Conservation (phyloP, 2,888 invertebrate species). For the Nemotelus pantherinus region DNA sequence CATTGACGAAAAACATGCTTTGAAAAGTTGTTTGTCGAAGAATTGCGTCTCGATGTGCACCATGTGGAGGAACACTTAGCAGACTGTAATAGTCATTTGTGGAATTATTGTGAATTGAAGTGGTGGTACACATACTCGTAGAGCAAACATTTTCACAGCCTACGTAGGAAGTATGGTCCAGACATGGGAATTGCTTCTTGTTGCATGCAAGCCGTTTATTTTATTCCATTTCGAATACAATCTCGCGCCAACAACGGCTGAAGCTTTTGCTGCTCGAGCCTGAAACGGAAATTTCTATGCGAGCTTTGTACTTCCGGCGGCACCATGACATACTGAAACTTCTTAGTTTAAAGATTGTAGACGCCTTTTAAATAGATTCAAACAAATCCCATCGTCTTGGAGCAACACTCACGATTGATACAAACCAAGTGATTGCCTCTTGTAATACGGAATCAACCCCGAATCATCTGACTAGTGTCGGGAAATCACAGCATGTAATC, state of each 20-base stretch:
- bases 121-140: background rate
- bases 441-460: too few species aligned
- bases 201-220: background rate
- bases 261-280: background rate
- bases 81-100: slow-evolving; percentile 38
- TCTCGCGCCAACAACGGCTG: background rate
- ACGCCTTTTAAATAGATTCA: too few species aligned
- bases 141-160: too few species aligned
- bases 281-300: background rate
- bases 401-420: too few species aligned
- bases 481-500: slow-evolving; percentile 6
- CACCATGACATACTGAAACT: too few species aligned
- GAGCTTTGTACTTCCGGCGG: too few species aligned
- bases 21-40: slow-evolving; percentile 42
- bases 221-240: background rate
- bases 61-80: slow-evolving; percentile 48
- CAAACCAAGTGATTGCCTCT: too few species aligned
- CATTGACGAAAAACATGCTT: slow-evolving; percentile 32
- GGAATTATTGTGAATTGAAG: background rate
- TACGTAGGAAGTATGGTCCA: background rate
- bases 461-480: background rate
- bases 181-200: slow-evolving; percentile 17
- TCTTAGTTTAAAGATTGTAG: too few species aligned
- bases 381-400: too few species aligned
- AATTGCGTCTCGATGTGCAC: slow-evolving; percentile 45